Conservation (phyloP, 1,140 invertebrate species). For the Stenopsyche tienmushanensis region DNA sequence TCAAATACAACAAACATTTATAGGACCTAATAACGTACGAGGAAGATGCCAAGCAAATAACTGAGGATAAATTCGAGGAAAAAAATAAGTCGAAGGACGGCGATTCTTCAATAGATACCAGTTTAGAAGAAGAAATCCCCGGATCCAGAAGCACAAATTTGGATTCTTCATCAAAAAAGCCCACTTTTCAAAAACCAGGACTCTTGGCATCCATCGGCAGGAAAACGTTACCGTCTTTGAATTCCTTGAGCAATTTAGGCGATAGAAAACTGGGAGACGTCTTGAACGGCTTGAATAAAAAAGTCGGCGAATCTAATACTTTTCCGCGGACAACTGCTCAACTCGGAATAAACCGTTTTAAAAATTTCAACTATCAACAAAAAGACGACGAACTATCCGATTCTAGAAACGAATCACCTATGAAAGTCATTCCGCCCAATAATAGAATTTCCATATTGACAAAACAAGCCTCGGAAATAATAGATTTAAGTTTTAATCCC, state of each 20-base stretch:
- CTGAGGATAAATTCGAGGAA: constrained; percentile 42
- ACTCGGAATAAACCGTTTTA: constrained; percentile 26
- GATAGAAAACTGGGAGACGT: constrained; percentile 50
- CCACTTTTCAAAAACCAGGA: constrained; percentile 45
- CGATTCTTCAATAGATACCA: constrained; percentile 51
- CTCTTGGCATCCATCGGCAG: constrained; percentile 42
- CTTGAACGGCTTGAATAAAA: constrained; percentile 44
- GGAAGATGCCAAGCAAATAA: constrained; percentile 52
- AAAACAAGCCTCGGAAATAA: constrained; percentile 57
- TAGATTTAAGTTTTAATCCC: constrained; percentile 55
- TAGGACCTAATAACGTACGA: constrained; percentile 54
- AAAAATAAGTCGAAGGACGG: constrained; percentile 55
- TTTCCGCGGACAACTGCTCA: constrained; percentile 39
- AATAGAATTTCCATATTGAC: constrained; percentile 43
- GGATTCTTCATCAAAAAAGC: neutral
- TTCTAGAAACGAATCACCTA: constrained; percentile 33
- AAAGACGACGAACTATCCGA: constrained; percentile 28
- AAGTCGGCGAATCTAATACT: constrained; percentile 33
- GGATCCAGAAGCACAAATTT: constrained; percentile 44
- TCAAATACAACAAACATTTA: neutral
- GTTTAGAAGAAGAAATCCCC: constrained; percentile 46
- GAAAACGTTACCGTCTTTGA: constrained; percentile 30
- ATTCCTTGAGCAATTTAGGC: constrained; percentile 43
- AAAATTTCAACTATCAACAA: constrained; percentile 40
- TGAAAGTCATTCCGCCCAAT: constrained; percentile 46